A percentile compares a stretch with the other conserved stretches of the same genome.
Conservation (phyloP, 1,140 invertebrate species). For the Hormaphis cornu region DNA sequence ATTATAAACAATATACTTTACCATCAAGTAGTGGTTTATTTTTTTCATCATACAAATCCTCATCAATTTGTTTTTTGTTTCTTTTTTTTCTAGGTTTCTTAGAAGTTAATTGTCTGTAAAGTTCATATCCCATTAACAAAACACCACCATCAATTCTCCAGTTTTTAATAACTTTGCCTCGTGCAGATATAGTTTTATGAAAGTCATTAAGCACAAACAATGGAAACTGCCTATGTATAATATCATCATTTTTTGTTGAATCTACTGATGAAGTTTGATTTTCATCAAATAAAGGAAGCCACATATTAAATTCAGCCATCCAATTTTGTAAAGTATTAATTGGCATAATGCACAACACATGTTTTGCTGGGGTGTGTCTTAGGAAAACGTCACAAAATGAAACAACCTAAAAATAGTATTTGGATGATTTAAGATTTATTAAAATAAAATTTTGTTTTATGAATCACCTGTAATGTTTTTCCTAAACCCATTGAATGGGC, state of each 20-base stretch:
- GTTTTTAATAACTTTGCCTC: constrained; percentile 59
- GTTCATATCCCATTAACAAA: constrained; percentile 93
- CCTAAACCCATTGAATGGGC: constrained; percentile 99
- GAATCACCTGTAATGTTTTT: constrained; percentile 83
- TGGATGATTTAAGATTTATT: not conserved
- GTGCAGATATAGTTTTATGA: constrained; percentile 78
- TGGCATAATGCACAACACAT: constrained; percentile 92
- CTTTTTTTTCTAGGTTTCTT: constrained; percentile 57
- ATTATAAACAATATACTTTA: constrained; percentile 41
- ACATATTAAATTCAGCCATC: constrained; percentile 95
- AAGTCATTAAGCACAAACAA: constrained; percentile 88
- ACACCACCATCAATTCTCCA: constrained; percentile 87
- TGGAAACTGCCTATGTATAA: constrained; percentile 68
- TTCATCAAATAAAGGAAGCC: constrained; percentile 59
- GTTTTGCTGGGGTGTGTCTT: constrained; percentile 75
- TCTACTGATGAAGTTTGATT: constrained; percentile 42
- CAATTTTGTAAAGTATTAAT: constrained; percentile 99
- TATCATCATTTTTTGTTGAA: constrained; percentile 46
- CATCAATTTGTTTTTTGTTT: constrained; percentile 48
- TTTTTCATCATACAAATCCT: constrained; percentile 57
- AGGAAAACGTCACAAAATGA: constrained; percentile 95
- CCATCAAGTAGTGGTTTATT: constrained; percentile 76
- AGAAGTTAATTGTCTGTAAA: constrained; percentile 80
- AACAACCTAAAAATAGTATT: constrained; percentile 50
- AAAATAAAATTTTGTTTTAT: not conserved